Conservation (phyloP, 2,888 invertebrate genomes). For the Dynastes tityus region DNA sequence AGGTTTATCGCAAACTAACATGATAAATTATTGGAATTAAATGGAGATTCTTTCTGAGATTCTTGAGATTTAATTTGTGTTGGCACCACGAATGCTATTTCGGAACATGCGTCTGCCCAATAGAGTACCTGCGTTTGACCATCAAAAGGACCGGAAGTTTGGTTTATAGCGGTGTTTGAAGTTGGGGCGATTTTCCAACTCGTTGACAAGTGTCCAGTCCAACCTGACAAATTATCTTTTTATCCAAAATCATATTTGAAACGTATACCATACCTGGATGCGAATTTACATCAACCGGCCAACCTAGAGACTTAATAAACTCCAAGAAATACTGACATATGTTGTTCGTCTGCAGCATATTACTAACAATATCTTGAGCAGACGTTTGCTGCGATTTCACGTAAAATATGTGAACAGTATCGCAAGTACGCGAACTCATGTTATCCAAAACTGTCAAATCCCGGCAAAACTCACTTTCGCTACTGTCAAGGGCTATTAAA, state of each 20-base stretch:
- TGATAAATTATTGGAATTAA: conserved; percentile 64
- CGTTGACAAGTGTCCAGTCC: conserved; percentile 93
- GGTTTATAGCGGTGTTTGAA: conserved; percentile 49
- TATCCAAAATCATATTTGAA: too few relatives aligned
- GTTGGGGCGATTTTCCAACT: conserved; percentile 78
- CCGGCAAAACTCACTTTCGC: conserved; percentile 79
- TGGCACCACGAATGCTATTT: conserved; percentile 96
- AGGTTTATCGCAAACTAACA: conserved; percentile 59
- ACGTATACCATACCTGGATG: conserved; percentile 80
- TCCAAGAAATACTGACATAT: conserved; percentile 73
- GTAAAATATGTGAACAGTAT: conserved; percentile 96
- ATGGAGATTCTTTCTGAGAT: conserved; percentile 58
- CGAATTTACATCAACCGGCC: conserved; percentile 87
- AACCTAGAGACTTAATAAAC: conserved; percentile 84
- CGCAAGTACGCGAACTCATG: conserved; percentile 88
- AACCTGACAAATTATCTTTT: conserved; percentile 68
- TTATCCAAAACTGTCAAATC: conserved; percentile 90
- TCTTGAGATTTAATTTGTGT: conserved; percentile 66
- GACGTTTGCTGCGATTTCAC: conserved; percentile 88
- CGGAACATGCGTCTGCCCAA: conserved; percentile 96
- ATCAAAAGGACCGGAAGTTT: conserved; percentile 74
- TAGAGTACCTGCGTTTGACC: conserved; percentile 90
- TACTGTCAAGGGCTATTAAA: conserved; percentile 82
- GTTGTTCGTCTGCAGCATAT: conserved; percentile 73
- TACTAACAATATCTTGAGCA: conserved; percentile 85